Conservation (phyloP, 37 sponge, comb jelly and placozoan genomes). For the Hexactinellida sp. region DNA sequence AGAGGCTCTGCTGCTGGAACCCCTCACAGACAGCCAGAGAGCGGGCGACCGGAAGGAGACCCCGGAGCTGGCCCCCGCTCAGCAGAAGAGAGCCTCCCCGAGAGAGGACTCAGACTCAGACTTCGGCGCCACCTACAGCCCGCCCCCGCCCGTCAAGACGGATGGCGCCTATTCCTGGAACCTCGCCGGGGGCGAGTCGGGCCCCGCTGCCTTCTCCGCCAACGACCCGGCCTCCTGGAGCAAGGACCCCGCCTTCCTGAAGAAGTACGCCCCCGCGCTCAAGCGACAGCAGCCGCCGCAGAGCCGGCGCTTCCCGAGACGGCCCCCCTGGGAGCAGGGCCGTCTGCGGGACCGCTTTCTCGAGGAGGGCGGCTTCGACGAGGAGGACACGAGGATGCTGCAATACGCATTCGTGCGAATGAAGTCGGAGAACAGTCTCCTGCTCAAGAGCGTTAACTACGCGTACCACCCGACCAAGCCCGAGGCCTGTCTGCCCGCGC, state of each 20-base stretch:
- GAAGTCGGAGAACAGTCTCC: constrained; percentile 21
- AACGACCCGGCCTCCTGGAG: constrained; percentile 13
- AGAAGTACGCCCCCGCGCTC: constrained; percentile 1
- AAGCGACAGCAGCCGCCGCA: neutral
- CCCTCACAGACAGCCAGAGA: neutral
- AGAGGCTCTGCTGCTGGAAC: neutral
- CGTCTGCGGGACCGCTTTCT: neutral
- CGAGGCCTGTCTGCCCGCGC: neutral
- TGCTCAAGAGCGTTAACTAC: constrained; percentile 37
- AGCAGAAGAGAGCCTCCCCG: neutral
- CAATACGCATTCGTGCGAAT: constrained; percentile 30
- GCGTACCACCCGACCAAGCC: constrained; percentile 50
- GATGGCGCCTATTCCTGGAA: neutral
- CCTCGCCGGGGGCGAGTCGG: neutral
- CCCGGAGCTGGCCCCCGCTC: neutral
- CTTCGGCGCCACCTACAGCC: neutral
- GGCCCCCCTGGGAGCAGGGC: neutral
- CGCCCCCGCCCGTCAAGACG: neutral
- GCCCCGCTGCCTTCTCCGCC: neutral
- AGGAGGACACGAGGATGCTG: constrained; percentile 65
- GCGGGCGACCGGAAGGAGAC: neutral
- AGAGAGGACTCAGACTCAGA: neutral
- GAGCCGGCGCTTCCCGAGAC: neutral
- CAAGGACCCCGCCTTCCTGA: constrained; percentile 10
- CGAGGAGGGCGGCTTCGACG: constrained; percentile 28